Evolutionary conservation across 2,797 vertebrate species (phyloP).

Genomic region (Pipistrellus nathusii): DNA sequence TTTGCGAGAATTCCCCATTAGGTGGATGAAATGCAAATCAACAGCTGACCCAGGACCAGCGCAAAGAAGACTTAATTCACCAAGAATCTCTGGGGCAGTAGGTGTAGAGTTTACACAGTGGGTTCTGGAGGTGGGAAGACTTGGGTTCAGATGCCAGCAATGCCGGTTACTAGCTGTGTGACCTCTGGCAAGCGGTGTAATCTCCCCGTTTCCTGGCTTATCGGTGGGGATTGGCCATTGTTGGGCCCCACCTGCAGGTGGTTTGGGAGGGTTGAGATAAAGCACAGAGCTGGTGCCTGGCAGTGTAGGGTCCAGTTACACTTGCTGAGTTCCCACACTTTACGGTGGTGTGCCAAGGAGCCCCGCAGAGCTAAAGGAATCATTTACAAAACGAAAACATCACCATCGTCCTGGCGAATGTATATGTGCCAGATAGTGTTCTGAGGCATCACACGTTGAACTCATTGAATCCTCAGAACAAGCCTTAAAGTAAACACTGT

Average conservation of each 20-base stretch:
- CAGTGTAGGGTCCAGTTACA: not conserved
- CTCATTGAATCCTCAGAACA: constrained; percentile 6
- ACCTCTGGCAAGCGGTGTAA: not conserved
- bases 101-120: not conserved
- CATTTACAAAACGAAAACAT: not conserved
- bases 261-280: not conserved
- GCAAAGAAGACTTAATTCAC: not conserved
- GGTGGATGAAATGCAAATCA: constrained; percentile 16
- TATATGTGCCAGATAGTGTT: not conserved
- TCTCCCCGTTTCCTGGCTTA: not conserved
- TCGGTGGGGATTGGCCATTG: not conserved
- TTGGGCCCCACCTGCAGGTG: not conserved
- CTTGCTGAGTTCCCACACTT: not conserved
- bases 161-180: not conserved
- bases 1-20: not conserved
- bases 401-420: not conserved
- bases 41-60: not conserved
- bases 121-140: not conserved
- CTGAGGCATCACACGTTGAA: not conserved
- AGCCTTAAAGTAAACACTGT: not conserved
- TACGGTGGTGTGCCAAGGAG: not conserved
- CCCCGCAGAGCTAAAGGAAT: not conserved
- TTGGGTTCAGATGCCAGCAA: not conserved
- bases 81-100: not conserved
- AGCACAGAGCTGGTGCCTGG: not conserved